Conservation (phyloP, 2,797 vertebrate species). For the Leptatherina wallacei region DNA sequence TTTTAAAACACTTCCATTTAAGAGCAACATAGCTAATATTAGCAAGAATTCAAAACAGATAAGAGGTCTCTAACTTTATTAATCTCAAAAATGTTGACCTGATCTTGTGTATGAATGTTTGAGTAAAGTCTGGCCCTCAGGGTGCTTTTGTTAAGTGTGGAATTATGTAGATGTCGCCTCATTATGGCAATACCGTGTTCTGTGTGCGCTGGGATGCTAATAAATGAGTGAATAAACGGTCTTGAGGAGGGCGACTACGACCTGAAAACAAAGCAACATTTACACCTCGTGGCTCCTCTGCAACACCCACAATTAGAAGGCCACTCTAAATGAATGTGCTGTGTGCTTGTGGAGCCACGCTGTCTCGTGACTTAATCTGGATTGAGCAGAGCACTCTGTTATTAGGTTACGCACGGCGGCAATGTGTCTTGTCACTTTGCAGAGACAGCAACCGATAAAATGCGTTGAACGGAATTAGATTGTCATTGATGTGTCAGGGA, state of each 20-base stretch:
- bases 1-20: background rate
- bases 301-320: slow-evolving; percentile 74
- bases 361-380: slow-evolving; percentile 83
- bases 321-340: slow-evolving; percentile 77
- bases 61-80: slow-evolving; percentile 48
- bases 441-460: slow-evolving; percentile 82
- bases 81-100: slow-evolving; percentile 67
- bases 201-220: slow-evolving; percentile 60
- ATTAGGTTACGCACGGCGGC: slow-evolving; percentile 83
- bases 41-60: slow-evolving; percentile 44
- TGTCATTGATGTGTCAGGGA: slow-evolving; percentile 85
- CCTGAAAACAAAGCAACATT: slow-evolving; percentile 52
- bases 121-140: slow-evolving; percentile 52
- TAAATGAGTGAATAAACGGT: slow-evolving; percentile 69
- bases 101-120: slow-evolving; percentile 65
- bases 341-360: slow-evolving; percentile 56
- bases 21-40: slow-evolving; percentile 3
- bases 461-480: slow-evolving; percentile 85
- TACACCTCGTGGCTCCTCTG: slow-evolving; percentile 49
- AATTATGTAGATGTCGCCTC: slow-evolving; percentile 79
- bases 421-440: slow-evolving; percentile 89
- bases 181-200: slow-evolving; percentile 68
- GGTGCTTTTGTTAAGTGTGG: slow-evolving; percentile 57
- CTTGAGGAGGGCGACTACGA: slow-evolving; percentile 43
- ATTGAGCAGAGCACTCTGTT: slow-evolving; percentile 78